Base-by-base conservation (phyloP, 2,113 vertebrate species). In the Esox niger region DNA sequence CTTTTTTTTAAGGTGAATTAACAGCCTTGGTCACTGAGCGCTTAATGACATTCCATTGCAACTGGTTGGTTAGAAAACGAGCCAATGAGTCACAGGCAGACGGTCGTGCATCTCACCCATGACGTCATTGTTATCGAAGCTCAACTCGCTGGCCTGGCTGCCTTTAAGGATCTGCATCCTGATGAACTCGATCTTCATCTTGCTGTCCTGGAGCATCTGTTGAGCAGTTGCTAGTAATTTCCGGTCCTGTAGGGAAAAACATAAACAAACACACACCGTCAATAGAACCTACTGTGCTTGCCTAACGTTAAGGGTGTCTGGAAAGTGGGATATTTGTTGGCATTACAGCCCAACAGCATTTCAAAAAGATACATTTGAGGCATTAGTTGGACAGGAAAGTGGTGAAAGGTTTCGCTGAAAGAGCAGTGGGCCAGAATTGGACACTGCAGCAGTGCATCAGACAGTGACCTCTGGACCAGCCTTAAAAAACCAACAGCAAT, bases 151-250 rank as follows among this genome's bases (percentile, higher is more conserved):
- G 84, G 95, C 92, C 90, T 99, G 97, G 85, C 94, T 95, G 76
- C 95, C 94, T 80, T 98, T 98, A 75, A 99, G 95, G 91, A 99
- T 96, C 91, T 98, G 97, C 97, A 99, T 99, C 81, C 97, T 91
- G 89, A 99, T 99, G 81, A 99, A 97, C 94, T 99, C 95, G 49
- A 98, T 98, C 91, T 99, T 99, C 25, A 93, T 99, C 87, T 96
- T 98, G 91, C 97, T 99, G 88, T 99, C 97, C 81, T 98, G 97
- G 66, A 99, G 96, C 92, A 99, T 95, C 79, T 98, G 96, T 81
- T 99, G 96, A 64, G 97, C 97, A n/a, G 95, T 94, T 43, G 94
- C 95, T 84, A 98, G 93, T 70, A 98, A 91, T 87, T 99, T 98
- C 74, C 95, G 94, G 88, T 98, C 97, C 96, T 99, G 67, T 0